Percentiles rank a stretch among this genome's conserved stretches.
Conservation (phyloP, 2,113 vertebrate genomes). For the Neotoma lepida region DNA sequence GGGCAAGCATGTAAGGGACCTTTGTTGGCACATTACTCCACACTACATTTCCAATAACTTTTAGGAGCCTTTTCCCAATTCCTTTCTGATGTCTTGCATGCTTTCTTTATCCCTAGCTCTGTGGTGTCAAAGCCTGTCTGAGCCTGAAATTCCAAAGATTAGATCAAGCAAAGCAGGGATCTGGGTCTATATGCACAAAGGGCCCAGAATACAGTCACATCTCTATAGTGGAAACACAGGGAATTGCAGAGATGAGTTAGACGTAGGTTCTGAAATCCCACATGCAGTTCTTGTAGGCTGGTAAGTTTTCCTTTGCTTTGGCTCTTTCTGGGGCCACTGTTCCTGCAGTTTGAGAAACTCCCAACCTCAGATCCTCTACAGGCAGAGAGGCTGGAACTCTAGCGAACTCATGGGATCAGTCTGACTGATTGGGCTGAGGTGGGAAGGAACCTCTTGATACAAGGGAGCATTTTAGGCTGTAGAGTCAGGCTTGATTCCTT, state of each 20-base stretch:
- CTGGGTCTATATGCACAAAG: constrained; percentile 13
- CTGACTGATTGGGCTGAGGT: not conserved
- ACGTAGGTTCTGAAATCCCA: not conserved
- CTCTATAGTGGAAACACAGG: not conserved
- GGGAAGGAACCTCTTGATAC: not conserved
- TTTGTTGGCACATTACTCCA: not conserved
- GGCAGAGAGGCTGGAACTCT: not conserved
- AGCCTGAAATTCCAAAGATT: constrained; percentile 9
- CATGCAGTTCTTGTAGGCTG: not conserved
- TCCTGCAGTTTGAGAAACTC: constrained; percentile 24
- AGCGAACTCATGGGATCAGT: not conserved
- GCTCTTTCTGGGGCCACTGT: not conserved
- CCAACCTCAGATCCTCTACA: not conserved
- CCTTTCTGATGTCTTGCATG: constrained; percentile 7
- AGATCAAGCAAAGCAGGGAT: not conserved
- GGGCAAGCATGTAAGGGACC: not conserved
- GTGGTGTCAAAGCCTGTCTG: not conserved
- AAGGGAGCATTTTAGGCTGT: not conserved
- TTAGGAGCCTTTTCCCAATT: not conserved
- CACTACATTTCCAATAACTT: not conserved
- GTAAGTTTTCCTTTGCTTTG: not conserved
- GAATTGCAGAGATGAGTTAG: not conserved
- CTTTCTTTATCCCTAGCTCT: constrained; percentile 28
- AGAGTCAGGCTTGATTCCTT: constrained; percentile 17
- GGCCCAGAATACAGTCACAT: not conserved